A percentile compares a stretch with the other conserved stretches of the same genome.
Conservation (phyloP, 2,888 invertebrate species). For the Drosophila affinis region DNA sequence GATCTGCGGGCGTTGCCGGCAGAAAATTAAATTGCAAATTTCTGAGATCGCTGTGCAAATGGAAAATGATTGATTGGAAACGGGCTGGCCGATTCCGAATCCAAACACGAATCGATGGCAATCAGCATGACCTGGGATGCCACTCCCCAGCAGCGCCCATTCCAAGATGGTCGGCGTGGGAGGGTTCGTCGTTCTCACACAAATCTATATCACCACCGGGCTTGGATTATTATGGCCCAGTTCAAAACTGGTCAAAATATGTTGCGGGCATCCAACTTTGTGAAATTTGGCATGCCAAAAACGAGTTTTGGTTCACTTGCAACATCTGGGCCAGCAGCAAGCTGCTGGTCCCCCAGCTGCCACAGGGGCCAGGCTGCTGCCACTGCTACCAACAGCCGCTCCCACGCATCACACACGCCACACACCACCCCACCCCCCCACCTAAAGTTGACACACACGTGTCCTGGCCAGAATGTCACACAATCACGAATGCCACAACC, state of each 20-base stretch:
- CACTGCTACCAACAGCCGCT: slow-evolving; percentile 7
- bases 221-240: slow-evolving; percentile 17
- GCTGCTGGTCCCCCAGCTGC: slow-evolving; percentile 19
- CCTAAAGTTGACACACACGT: slow-evolving; percentile 31
- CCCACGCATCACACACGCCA: slow-evolving; percentile 18
- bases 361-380: slow-evolving; percentile 52
- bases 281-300: slow-evolving; percentile 69
- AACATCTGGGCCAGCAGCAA: slow-evolving; percentile 54
- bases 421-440: not conserved
- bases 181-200: slow-evolving; percentile 31
- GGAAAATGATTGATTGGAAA: slow-evolving; percentile 66
- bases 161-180: slow-evolving; percentile 27
- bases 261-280: slow-evolving; percentile 51
- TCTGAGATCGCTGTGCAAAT: slow-evolving; percentile 4
- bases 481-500: slow-evolving; percentile 36
- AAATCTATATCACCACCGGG: slow-evolving; percentile 13
- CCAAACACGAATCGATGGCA: slow-evolving; percentile 8
- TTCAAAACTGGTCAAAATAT: slow-evolving; percentile 34
- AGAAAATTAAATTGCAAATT: slow-evolving; percentile 59
- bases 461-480: slow-evolving; percentile 37
- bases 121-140: slow-evolving; percentile 54
- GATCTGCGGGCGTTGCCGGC: slow-evolving; percentile 38
- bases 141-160: slow-evolving; percentile 3
- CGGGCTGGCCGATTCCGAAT: slow-evolving; percentile 14
- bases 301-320: slow-evolving; percentile 69